Evolutionary conservation across 1,140 invertebrate genomes (phyloP).

Genomic region (Leptopilina clavipes): DNA sequence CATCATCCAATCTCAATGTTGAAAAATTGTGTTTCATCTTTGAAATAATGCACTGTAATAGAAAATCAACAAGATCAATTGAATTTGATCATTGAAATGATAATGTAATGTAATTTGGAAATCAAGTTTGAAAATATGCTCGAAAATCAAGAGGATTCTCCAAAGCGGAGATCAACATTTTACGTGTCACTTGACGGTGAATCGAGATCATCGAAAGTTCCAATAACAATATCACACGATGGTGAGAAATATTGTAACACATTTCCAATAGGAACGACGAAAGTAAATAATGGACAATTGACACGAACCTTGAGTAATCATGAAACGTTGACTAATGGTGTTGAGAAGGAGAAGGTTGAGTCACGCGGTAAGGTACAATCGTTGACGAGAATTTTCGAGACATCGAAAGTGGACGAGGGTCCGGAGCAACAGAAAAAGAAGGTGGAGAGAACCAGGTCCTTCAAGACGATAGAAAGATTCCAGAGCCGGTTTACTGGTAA

Average conservation of each 20-base stretch:
- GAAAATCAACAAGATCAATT: too few relatives aligned
- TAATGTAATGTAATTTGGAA: constrained; percentile 48
- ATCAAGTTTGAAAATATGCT: constrained; percentile 35
- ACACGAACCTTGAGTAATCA: constrained; percentile 65
- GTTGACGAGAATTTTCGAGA: constrained; percentile 70
- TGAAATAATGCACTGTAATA: too few relatives aligned
- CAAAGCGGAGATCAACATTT: constrained; percentile 74
- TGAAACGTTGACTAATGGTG: constrained; percentile 48
- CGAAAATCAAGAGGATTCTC: constrained; percentile 63
- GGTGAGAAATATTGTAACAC: constrained; percentile 65
- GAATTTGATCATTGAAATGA: too few relatives aligned
- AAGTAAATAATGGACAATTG: constrained; percentile 54
- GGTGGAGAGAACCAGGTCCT: constrained; percentile 70
- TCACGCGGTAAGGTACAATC: constrained; percentile 70
- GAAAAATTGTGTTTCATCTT: too few relatives aligned
- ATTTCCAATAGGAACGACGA: constrained; percentile 62
- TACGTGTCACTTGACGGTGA: constrained; percentile 73
- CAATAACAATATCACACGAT: constrained; percentile 54
- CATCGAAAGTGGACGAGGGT: constrained; percentile 51
- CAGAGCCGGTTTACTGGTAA: constrained; percentile 67
- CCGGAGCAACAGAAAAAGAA: constrained; percentile 60
- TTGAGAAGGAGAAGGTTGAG: constrained; percentile 43
- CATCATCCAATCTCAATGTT: too few relatives aligned
- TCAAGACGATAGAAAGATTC: constrained; percentile 72
- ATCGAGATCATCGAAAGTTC: constrained; percentile 52